Percentiles rank a stretch among this genome's conserved stretches.
Conservation (phyloP, 2,113 vertebrate genomes). For the Ageneiosus marmoratus region DNA sequence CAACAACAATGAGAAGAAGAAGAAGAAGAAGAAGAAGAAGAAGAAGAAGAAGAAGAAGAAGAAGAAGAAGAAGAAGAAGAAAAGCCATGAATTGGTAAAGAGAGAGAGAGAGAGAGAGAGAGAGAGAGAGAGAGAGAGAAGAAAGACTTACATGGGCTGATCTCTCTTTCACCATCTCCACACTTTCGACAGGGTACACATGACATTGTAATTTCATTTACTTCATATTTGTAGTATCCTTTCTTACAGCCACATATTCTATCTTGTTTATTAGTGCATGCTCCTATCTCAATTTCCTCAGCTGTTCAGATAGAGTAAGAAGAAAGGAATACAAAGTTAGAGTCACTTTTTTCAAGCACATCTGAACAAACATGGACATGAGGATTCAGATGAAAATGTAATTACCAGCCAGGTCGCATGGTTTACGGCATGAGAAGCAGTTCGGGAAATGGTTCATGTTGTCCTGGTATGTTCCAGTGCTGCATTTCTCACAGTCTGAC, state of each 20-base stretch:
- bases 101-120: not conserved
- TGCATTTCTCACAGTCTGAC: constrained; percentile 57
- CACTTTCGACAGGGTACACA: constrained; percentile 58
- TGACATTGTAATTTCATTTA: constrained; percentile 15
- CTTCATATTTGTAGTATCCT: constrained; percentile 34
- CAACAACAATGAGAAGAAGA: too few species aligned
- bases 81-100: too few species aligned
- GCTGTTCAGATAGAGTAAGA: constrained; percentile 8
- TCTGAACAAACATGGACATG: not conserved
- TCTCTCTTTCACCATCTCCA: constrained; percentile 4
- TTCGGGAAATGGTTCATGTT: constrained; percentile 3
- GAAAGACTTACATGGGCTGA: constrained; percentile 56
- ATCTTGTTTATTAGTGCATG: not conserved
- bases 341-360: not conserved
- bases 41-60: not conserved
- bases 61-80: too few species aligned
- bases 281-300: accelerated
- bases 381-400: not conserved
- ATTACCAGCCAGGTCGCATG: constrained; percentile 56
- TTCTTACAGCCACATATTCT: constrained; percentile 58
- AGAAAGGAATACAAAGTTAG: not conserved
- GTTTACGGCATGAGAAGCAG: constrained; percentile 48
- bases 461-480: not conserved
- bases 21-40: not conserved
- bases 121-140: not conserved